These are phyloP conservation scores for Oreochromis niloticus DNA, from an alignment of 2,113 vertebrate genomes.

Conservation along the genomic window DNA sequence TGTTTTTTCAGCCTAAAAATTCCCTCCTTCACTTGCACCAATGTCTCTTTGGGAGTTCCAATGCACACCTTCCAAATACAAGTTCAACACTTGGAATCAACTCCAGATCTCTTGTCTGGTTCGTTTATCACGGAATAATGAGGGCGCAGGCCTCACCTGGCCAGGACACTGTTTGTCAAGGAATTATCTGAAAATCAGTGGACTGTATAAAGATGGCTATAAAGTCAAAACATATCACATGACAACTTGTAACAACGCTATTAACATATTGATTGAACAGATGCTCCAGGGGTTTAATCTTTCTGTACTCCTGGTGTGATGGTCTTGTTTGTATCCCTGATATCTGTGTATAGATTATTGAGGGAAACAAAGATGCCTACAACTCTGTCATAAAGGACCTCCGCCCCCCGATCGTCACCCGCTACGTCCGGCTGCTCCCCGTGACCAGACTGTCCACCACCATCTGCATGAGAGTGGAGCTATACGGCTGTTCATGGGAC, in stretches of 20 bases:
- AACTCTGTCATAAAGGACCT: conserved; percentile 81
- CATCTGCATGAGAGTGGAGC: conserved; percentile 88
- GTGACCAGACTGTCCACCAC: conserved; percentile 78
- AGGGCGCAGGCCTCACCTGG: neutral
- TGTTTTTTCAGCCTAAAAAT: neutral
- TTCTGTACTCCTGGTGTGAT: neutral
- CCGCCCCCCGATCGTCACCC: conserved; percentile 80
- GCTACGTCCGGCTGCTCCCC: conserved; percentile 80
- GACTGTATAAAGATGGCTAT: neutral
- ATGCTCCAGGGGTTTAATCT: neutral
- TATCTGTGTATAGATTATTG: conserved; percentile 70
- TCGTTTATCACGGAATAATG: neutral
- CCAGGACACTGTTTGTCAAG: neutral
- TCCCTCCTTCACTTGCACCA: neutral
- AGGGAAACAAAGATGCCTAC: conserved; percentile 80
- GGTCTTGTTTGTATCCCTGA: neutral
- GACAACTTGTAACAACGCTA: neutral
- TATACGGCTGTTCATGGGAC: conserved; percentile 86
- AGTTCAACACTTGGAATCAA: neutral
- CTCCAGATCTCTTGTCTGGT: neutral
- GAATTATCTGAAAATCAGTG: neutral
- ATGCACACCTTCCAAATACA: neutral
- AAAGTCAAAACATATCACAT: neutral
- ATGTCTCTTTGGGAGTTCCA: neutral
- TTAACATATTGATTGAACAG: neutral